Evolutionary conservation across 2,113 vertebrate species (phyloP).

Genomic region (Gallinago jamesoni): DNA sequence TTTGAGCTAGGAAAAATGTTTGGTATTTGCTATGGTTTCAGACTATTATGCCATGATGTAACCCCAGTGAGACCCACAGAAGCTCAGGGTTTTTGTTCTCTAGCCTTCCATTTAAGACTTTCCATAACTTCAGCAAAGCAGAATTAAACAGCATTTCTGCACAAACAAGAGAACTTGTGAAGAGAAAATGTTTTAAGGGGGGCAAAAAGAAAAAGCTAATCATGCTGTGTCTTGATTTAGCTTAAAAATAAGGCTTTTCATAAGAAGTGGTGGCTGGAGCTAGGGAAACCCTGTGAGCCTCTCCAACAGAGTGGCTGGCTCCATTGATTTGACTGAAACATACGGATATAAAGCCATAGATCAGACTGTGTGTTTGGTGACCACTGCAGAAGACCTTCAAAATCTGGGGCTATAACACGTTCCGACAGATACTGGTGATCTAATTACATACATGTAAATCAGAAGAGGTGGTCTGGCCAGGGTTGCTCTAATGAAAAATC

Average conservation of each 20-base stretch:
- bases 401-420: not conserved
- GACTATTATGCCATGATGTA: not conserved
- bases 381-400: not conserved
- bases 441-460: not conserved
- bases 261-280: not conserved
- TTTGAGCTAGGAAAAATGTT: not conserved
- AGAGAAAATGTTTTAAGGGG: not conserved
- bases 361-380: not conserved
- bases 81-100: not conserved
- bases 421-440: not conserved
- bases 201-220: accelerated
- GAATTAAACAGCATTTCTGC: not conserved
- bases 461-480: not conserved
- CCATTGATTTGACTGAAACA: not conserved
- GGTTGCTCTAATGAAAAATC: not conserved
- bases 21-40: not conserved
- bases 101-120: not conserved
- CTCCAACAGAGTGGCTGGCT: not conserved
- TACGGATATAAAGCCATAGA: not conserved
- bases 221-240: not conserved
- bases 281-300: not conserved
- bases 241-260: not conserved
- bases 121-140: not conserved
- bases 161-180: not conserved
- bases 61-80: not conserved